These are phyloP conservation scores for Heteropelma amictum DNA, from an alignment of 2,888 invertebrate species.

Conservation along the genomic window DNA sequence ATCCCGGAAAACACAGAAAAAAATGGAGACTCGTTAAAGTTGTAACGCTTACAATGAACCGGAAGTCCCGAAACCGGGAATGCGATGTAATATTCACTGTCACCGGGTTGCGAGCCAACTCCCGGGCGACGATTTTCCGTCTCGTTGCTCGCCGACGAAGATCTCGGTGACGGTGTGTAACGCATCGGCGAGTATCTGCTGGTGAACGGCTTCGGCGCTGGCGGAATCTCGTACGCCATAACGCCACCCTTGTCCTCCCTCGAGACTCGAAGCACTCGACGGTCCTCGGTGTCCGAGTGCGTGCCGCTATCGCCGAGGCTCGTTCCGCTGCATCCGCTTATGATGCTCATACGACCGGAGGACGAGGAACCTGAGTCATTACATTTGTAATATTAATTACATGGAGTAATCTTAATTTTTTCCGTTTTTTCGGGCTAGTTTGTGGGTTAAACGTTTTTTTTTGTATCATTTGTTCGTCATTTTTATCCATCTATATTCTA, in stretches of 20 bases:
- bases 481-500: background rate
- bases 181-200: constrained; percentile 67
- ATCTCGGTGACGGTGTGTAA: constrained; percentile 64
- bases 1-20: background rate
- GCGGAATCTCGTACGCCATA: constrained; percentile 79
- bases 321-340: constrained; percentile 85
- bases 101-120: constrained; percentile 58
- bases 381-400: background rate
- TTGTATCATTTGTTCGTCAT: background rate
- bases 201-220: constrained; percentile 79
- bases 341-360: constrained; percentile 89
- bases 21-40: background rate
- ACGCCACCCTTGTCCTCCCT: constrained; percentile 72
- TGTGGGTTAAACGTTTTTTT: no score
- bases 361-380: constrained; percentile 83
- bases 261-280: constrained; percentile 76
- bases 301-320: constrained; percentile 92
- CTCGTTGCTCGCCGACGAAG: constrained; percentile 53
- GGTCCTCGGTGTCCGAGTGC: constrained; percentile 90
- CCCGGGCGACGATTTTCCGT: constrained; percentile 59
- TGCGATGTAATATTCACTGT: constrained; percentile 79
- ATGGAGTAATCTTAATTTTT: background rate
- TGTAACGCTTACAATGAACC: constrained; percentile 75
- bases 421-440: no score
- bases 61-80: constrained; percentile 80